Evolutionary conservation across 2,888 invertebrate genomes (phyloP), one percentile per base, ranked within the genome.

Genomic region (Polylopha cassiicola): DNA sequence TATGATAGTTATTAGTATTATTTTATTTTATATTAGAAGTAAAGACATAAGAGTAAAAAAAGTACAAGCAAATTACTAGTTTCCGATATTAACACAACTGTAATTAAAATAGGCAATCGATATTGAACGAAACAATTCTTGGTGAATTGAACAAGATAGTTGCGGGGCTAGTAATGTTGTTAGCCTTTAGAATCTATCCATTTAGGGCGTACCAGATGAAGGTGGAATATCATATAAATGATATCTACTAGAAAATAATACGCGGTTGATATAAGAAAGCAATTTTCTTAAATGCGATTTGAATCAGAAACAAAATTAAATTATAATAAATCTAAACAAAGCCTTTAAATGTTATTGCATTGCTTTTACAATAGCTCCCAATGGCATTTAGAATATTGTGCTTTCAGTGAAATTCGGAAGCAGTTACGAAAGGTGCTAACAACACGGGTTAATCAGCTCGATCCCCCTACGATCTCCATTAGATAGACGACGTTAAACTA

Each of bases 391-490:
- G 6, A 17, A n/a, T 23, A 31, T 17, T 15, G 31, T 39, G 36
- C 37, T 34, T 34, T 29, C 36, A 45, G 34, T 38, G 21, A 46
- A 46, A 44, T 43, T 24, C 30, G 15, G 33, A 37, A 55, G 57
- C 56, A 60, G 55, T 58, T 58, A 57, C 58, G 53, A 65, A 69
- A 72, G 73, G 73, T 73, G 75, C 61, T 73, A 77, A 74, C 73
- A 74, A 64, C 69, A 61, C 59, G 58, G 75, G 77, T 80, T 80
- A 80, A 81, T 81, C 81, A 79, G 75, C 47, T 54, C 62, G 73
- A 79, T 73, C 79, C 79, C 74, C 71, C 73, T 72, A 73, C 74
- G 72, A 73, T 72, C 74, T 70, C 73, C 71, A 77, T 79, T 77
- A 78, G 72, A 69, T 72, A 73, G 73, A 72, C 67, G 72, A 32